Evolutionary conservation across 2,113 vertebrate species (phyloP), one percentile per base, ranked within the genome.

Genomic region (Epinephelus cyanopodus): DNA sequence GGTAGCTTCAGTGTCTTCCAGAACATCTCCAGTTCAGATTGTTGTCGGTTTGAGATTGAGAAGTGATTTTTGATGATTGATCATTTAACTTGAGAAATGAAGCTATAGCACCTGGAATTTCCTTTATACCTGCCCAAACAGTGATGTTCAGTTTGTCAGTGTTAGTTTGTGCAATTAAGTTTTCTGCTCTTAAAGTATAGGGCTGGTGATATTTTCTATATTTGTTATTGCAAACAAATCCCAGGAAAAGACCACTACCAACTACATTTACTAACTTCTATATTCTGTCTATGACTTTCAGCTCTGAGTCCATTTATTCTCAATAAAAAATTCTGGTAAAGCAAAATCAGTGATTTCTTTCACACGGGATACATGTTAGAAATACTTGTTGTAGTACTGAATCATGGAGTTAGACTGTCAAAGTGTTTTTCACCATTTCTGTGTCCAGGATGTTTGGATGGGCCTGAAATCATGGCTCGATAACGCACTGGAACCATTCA

Each of bases 171-270:
- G 70, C 60, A 78, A 23, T 86, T 76, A 78, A 69, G 77, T 89
- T 78, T 86, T 79, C 77, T 74, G 85, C 78, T 86, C 87, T 89
- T 82, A 79, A 91, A 83, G 61, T 77, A 21, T 54, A 66, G 2
- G 2, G 33, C 53, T 79, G 50, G 23, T 69, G 69, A 48, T 82
- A 63, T 82, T 66, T 45, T 17, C 63, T 53, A 58, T 76, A 48
- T 76, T 79, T 74, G 15, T 72, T 57, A 61, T 81, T 83, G 68
- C 72, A 17, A 14, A n/a, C 12, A 64, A 50, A 70, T 82, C n/a
- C 25, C 13, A 39, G 50, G 27, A 72, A 84, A 86, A 77, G 77
- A 80, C 68, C 73, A 69, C 21, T 18, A n/a, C 29, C 58, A 81
- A 67, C 54, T 61, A 56, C 52, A 67, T 15, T 42, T 17, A 12